A percentile compares a stretch with the other conserved stretches of the same genome.
phyloP scores from a whole-genome alignment of 2,797 vertebrate genomes.

The Hypotaenidia okinawae region DNA sequence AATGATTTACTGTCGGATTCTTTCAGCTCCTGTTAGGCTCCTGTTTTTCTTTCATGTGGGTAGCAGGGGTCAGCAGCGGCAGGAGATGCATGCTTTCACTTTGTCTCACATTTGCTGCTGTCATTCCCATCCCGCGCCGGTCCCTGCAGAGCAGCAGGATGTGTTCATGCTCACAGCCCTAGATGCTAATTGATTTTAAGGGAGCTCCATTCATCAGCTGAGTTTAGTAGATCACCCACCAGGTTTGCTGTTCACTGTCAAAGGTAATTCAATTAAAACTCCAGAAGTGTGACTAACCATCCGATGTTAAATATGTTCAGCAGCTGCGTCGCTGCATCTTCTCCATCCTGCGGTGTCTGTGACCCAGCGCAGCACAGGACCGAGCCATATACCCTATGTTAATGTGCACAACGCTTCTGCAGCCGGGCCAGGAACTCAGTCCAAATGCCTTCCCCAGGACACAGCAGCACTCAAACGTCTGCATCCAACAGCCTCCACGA shows the following conservation, averaged over 20 bases:
- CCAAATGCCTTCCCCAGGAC: background rate
- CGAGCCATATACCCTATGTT: background rate
- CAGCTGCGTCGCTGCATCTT: slow-evolving; percentile 79
- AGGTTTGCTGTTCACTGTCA: slow-evolving; percentile 87
- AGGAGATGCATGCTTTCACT: slow-evolving; percentile 37
- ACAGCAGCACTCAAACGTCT: background rate
- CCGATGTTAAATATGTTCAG: slow-evolving; percentile 83
- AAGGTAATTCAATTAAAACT: slow-evolving; percentile 95
- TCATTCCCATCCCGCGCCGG: slow-evolving; percentile 76
- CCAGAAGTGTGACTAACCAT: slow-evolving; percentile 88
- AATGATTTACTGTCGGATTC: slow-evolving; percentile 70
- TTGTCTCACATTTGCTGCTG: slow-evolving; percentile 86
- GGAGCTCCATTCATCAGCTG: slow-evolving; percentile 76
- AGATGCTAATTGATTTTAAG: slow-evolving; percentile 90
- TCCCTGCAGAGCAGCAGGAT: slow-evolving; percentile 77
- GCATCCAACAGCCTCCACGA: background rate
- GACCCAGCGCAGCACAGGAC: background rate
- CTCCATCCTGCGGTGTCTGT: slow-evolving; percentile 16
- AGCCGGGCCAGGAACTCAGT: background rate
- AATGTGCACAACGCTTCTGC: background rate
- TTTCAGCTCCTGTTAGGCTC: slow-evolving; percentile 70
- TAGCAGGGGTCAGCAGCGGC: slow-evolving; percentile 63
- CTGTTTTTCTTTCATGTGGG: slow-evolving; percentile 74
- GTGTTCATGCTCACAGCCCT: slow-evolving; percentile 72
- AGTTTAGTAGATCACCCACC: slow-evolving; percentile 78